Percentiles rank a stretch among this genome's conserved stretches.
Evolutionary conservation across 2,797 vertebrate genomes (phyloP).

Genomic region (Anguilla megastoma): DNA sequence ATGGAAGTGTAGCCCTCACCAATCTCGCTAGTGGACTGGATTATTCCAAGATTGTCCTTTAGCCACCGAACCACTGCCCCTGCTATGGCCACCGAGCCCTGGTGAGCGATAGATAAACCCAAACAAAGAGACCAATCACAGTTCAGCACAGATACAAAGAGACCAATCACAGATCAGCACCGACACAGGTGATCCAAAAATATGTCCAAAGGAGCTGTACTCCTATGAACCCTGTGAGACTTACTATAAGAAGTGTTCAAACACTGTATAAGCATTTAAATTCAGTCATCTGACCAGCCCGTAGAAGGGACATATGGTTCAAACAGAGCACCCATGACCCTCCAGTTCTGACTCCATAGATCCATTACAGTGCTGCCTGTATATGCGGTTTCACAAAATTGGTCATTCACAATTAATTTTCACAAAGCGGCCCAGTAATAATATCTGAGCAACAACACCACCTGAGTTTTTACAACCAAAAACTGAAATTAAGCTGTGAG

Average conservation of each 20-base stretch:
- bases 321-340: background rate
- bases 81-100: conserved; percentile 97
- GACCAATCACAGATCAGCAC: background rate
- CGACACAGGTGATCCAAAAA: background rate
- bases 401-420: background rate
- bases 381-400: background rate
- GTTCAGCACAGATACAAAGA: background rate
- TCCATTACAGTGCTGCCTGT: background rate
- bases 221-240: background rate
- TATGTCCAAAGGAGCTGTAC: background rate
- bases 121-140: conserved; percentile 29
- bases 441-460: background rate
- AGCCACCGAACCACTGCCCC: conserved; percentile 97
- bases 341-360: background rate
- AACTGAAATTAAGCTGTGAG: background rate
- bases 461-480: background rate
- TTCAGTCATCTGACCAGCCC: background rate
- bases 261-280: background rate
- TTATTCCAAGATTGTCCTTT: conserved; percentile 93
- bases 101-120: conserved; percentile 33
- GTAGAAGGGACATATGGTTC: background rate
- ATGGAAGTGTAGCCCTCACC: conserved; percentile 69
- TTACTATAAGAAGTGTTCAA: background rate
- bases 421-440: background rate
- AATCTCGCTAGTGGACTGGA: conserved; percentile 80